Conservation (phyloP, 2,888 invertebrate species). For the Arge pagana region DNA sequence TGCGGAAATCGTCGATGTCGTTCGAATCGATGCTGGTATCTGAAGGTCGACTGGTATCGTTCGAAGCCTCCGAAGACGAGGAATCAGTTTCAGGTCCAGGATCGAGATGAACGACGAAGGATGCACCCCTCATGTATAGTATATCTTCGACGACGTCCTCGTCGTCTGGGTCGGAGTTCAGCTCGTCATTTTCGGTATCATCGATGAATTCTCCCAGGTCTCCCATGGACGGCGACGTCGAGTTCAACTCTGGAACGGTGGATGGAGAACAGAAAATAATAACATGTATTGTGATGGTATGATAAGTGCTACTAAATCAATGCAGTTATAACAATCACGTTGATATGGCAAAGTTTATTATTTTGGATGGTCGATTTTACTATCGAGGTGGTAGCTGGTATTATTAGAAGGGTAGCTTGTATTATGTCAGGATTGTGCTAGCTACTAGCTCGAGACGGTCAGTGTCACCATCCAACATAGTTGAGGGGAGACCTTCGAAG, state of each 20-base stretch:
- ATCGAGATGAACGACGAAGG: constrained; percentile 53
- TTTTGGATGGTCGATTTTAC: too few relatives aligned
- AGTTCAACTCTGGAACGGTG: constrained; percentile 74
- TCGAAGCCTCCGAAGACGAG: constrained; percentile 30
- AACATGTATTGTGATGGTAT: too few relatives aligned
- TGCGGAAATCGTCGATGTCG: too few relatives aligned
- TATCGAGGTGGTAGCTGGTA: too few relatives aligned
- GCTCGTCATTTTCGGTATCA: constrained; percentile 69
- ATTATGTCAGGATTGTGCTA: too few relatives aligned
- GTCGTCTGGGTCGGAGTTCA: constrained; percentile 52
- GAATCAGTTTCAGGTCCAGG: constrained; percentile 38
- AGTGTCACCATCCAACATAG: neutral
- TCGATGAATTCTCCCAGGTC: constrained; percentile 54
- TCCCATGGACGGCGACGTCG: constrained; percentile 66
- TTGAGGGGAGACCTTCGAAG: neutral
- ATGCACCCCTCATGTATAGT: constrained; percentile 55
- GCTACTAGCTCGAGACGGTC: too few relatives aligned
- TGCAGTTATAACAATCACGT: too few relatives aligned
- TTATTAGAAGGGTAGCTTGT: too few relatives aligned
- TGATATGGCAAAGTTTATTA: too few relatives aligned
- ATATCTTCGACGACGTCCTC: constrained; percentile 56
- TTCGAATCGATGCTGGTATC: constrained; percentile 35
- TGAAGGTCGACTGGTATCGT: constrained; percentile 34
- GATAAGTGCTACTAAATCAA: too few relatives aligned
- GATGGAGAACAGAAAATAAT: too few relatives aligned